Conservation (phyloP, 2,797 vertebrate species). For the Podarcis lilfordi region DNA sequence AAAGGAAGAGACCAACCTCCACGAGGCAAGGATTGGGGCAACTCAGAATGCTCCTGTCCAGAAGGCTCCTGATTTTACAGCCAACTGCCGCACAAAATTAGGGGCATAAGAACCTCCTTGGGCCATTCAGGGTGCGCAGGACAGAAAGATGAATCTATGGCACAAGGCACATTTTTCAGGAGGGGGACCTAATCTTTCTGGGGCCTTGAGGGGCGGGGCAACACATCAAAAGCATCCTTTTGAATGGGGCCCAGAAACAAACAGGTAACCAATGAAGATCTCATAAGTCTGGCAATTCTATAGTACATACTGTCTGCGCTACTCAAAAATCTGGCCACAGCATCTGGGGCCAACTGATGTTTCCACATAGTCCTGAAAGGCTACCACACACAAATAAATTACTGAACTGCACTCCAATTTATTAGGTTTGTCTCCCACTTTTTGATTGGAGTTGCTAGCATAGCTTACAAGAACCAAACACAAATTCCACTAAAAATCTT, state of each 20-base stretch:
- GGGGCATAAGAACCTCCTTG: no score
- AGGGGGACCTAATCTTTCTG: no score
- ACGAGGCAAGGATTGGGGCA: background rate
- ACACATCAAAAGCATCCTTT: no score
- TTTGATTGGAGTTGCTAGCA: background rate
- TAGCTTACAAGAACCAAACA: background rate
- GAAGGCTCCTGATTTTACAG: background rate
- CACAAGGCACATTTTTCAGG: no score
- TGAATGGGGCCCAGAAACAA: background rate
- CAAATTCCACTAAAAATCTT: background rate
- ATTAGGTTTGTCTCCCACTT: background rate
- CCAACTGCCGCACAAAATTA: no score
- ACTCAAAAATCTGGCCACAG: no score
- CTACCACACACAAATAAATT: background rate
- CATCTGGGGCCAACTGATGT: background rate
- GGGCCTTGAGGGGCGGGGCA: no score
- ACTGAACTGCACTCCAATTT: background rate
- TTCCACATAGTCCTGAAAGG: background rate
- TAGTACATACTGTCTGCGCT: no score
- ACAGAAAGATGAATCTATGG: no score
- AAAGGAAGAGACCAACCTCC: background rate
- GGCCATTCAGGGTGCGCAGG: no score
- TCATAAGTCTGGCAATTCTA: background rate
- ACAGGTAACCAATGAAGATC: background rate
- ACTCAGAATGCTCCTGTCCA: background rate